Conservation (phyloP, 2,888 invertebrate genomes). For the Euphydryas editha region DNA sequence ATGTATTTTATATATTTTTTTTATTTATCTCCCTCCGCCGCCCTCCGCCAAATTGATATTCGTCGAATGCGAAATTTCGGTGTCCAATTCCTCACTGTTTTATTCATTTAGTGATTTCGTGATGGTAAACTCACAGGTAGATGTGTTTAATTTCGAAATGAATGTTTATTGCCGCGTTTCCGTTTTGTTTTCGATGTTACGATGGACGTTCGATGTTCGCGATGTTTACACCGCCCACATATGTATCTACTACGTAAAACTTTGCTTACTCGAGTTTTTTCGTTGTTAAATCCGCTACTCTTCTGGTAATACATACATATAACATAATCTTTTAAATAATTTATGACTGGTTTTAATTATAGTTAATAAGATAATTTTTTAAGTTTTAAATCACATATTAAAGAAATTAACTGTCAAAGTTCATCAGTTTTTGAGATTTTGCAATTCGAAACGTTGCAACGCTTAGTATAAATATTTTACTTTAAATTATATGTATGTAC, state of each 20-base stretch:
- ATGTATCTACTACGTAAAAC: conserved; percentile 14
- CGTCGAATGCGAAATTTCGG: conserved; percentile 76
- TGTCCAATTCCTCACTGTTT: conserved; percentile 78
- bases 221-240: conserved; percentile 41
- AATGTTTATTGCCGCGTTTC: conserved; percentile 81
- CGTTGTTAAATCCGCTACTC: conserved; percentile 12
- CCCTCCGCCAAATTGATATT: conserved; percentile 79
- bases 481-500: no score
- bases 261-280: conserved; percentile 24
- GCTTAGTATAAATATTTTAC: no score
- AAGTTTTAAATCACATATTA: not conserved
- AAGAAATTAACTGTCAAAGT: not conserved
- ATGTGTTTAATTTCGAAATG: conserved; percentile 82
- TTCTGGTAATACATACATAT: not conserved
- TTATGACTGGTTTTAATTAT: not conserved
- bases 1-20: conserved; percentile 71
- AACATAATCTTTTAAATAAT: not conserved
- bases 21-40: conserved; percentile 73
- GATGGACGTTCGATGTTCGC: conserved; percentile 21
- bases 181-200: conserved; percentile 66
- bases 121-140: conserved; percentile 81
- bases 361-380: not conserved
- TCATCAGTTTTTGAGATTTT: not conserved
- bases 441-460: no score
- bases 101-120: conserved; percentile 82